Evolutionary conservation across 2,113 vertebrate species (phyloP).

Genomic region (Cathartes aura): DNA sequence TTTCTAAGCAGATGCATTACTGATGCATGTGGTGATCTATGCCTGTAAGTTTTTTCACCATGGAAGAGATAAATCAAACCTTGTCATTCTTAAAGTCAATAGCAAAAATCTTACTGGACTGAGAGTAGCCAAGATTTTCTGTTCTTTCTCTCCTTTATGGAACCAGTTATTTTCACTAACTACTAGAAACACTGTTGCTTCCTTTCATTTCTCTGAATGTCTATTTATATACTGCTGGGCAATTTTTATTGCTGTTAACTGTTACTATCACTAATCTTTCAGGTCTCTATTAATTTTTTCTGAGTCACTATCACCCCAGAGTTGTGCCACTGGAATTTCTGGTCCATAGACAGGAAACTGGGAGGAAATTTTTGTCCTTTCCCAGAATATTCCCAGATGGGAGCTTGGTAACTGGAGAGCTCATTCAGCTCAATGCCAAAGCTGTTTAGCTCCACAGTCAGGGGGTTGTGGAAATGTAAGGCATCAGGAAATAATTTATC

Average conservation of each 20-base stretch:
- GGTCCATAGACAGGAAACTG: neutral
- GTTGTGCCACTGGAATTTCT: neutral
- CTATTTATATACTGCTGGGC: neutral
- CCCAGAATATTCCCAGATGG: neutral
- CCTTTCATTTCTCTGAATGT: neutral
- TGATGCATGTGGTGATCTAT: neutral
- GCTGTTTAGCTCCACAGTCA: neutral
- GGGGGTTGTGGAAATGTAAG: neutral
- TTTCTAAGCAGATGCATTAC: neutral
- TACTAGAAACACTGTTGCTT: neutral
- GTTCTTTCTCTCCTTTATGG: neutral
- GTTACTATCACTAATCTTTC: neutral
- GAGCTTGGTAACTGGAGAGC: neutral
- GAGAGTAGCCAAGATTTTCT: neutral
- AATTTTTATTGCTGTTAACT: neutral
- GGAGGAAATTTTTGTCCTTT: neutral
- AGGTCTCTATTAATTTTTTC: neutral
- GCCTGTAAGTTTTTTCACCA: neutral
- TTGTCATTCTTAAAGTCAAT: neutral
- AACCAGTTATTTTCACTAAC: neutral
- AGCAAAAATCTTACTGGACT: neutral
- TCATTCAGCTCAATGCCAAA: neutral
- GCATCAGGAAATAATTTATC: constrained; percentile 19
- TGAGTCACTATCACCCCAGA: neutral
- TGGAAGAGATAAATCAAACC: neutral